Conservation (phyloP, 2,888 invertebrate species). For the Heliconius sara region DNA sequence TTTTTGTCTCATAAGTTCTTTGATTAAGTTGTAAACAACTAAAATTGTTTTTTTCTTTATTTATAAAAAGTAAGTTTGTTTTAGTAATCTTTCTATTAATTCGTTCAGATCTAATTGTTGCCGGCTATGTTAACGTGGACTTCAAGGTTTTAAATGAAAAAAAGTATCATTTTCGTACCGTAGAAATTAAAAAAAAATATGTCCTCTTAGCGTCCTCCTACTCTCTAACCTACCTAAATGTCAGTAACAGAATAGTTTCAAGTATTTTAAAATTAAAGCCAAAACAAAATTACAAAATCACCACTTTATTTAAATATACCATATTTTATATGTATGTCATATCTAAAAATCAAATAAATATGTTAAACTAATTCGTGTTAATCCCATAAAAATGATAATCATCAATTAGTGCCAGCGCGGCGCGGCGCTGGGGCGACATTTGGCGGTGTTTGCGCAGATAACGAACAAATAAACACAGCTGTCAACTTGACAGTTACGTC, state of each 20-base stretch:
- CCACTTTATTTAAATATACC: not conserved
- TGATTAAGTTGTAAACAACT: not conserved
- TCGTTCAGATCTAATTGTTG: too few relatives aligned
- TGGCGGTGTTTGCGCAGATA: constrained; percentile 79
- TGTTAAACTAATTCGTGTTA: constrained; percentile 57
- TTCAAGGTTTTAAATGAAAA: too few relatives aligned
- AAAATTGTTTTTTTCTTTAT: not conserved
- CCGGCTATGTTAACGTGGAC: too few relatives aligned
- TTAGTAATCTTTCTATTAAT: too few relatives aligned
- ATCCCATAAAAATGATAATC: constrained; percentile 81
- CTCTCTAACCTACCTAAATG: too few relatives aligned
- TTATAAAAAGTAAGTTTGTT: too few relatives aligned
- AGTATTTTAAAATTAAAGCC: too few relatives aligned
- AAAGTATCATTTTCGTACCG: too few relatives aligned
- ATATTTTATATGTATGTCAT: not conserved
- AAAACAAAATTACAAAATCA: not conserved
- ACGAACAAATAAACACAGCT: constrained; percentile 66
- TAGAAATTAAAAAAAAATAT: too few relatives aligned
- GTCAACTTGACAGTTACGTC: constrained; percentile 62
- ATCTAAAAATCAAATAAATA: constrained; percentile 47
- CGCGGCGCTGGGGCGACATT: constrained; percentile 64
- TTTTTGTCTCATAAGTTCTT: not conserved
- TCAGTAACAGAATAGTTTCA: too few relatives aligned
- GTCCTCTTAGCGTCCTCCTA: too few relatives aligned
- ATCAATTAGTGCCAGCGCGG: constrained; percentile 64